Base-by-base conservation (phyloP, 2,797 vertebrate genomes). In the Danio kyathit region DNA sequence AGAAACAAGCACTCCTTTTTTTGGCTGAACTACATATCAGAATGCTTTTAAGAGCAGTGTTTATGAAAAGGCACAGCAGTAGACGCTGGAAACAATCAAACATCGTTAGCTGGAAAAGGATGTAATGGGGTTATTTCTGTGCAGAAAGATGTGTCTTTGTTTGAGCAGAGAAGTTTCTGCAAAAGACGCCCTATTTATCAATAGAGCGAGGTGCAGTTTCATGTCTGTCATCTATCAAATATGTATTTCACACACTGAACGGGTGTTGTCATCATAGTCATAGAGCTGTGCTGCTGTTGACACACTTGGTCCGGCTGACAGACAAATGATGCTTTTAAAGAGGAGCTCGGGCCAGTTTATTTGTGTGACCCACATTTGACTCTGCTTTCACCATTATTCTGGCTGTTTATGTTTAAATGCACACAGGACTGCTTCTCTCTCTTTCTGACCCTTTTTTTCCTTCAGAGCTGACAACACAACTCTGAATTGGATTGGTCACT, bases 241-340 rank as follows among this genome's bases (percentile, higher is more conserved):
- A 91, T 92, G 90, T 21, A 56, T 54, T 48, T 54, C 41, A 52
- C 56, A 52, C 66, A 40, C 65, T 41, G 70, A 14, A 57, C 61
- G 51, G 54, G 48, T 57, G 16, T 41, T 17, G 44, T 76, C 64
- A 61, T 14, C 29, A 29, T 29, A 60, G 49, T 41, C 44, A 56
- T n/a, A 91, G 93, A 80, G 56, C 93, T 2, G 92, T 90, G 89
- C 95, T 95, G 95, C 94, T 94, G 94, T 92, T 94, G 94, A 93
- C 94, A 93, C 77, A 64, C 81, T 85, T 84, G 82, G 57, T 71
- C 19, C 57, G 29, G 74, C 73, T 64, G 56, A 81, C 67, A 69
- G 72, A 82, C 77, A 69, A 48, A 40, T 59, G 44, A 51, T 83
- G 61, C 78, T 83, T 81, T 83, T 81, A 81, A 85, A 83, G 60